Conservation (phyloP, 1,140 invertebrate species). For the Aphelinus certus region DNA sequence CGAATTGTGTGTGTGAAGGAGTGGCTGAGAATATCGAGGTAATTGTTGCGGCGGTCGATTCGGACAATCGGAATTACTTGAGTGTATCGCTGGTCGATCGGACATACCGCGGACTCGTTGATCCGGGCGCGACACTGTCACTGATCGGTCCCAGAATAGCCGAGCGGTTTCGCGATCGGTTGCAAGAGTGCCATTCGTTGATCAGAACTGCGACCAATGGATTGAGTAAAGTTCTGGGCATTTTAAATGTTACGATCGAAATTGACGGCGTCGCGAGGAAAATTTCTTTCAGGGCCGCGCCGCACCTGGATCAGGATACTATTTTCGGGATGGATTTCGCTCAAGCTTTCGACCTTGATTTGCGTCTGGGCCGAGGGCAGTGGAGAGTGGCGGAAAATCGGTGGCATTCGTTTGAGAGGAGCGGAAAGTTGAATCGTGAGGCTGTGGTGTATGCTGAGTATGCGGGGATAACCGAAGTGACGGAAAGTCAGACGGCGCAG, state of each 20-base stretch:
- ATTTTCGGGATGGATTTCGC: neutral
- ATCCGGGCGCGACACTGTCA: neutral
- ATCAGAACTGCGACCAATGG: neutral
- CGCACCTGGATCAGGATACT: neutral
- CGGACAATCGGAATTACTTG: neutral
- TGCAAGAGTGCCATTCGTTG: neutral
- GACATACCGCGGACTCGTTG: neutral
- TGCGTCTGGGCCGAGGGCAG: neutral
- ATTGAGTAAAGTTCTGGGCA: neutral
- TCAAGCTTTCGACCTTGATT: neutral
- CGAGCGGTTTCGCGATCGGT: neutral
- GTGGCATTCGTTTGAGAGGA: neutral
- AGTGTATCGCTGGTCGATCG: neutral
- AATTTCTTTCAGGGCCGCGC: neutral
- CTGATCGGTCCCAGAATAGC: neutral
- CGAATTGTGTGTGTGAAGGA: no score
- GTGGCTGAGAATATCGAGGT: no score
- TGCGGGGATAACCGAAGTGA: neutral
- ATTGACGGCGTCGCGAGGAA: neutral
- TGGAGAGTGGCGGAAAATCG: neutral
- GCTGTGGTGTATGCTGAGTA: no score
- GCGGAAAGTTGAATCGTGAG: neutral
- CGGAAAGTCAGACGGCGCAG: no score
- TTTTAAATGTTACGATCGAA: no score
- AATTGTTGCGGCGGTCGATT: neutral